Evolutionary conservation across 2,888 invertebrate genomes (phyloP).

Genomic region (Electrophaes corylata): DNA sequence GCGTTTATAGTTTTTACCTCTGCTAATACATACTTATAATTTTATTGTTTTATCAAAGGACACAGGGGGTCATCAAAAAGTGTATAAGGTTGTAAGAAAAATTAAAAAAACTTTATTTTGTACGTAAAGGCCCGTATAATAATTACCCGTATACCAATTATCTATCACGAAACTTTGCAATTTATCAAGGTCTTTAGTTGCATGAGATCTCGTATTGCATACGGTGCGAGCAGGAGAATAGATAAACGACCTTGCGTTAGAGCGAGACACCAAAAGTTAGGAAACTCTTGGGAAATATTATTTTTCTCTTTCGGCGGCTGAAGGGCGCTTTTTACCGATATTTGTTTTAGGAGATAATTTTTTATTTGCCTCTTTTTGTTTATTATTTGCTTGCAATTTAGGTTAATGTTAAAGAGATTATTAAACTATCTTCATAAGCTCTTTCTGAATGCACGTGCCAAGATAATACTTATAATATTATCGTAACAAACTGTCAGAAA

Average conservation of each 20-base stretch:
- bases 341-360: conserved; percentile 57
- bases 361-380: conserved; percentile 49
- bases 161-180: conserved; percentile 82
- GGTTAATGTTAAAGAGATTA: conserved; percentile 66
- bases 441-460: conserved; percentile 3
- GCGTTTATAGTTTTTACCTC: background rate
- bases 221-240: conserved; percentile 71
- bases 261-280: conserved; percentile 72
- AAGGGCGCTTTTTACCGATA: conserved; percentile 78
- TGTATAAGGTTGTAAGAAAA: conserved; percentile 1
- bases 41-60: background rate
- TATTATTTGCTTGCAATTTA: conserved; percentile 64
- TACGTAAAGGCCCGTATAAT: conserved; percentile 67
- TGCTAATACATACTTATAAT: background rate
- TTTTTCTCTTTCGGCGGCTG: conserved; percentile 79
- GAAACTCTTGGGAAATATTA: conserved; percentile 82
- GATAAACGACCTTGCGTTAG: conserved; percentile 68
- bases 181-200: conserved; percentile 81
- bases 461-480: too few species aligned
- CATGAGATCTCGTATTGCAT: conserved; percentile 82
- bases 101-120: conserved; percentile 29
- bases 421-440: conserved; percentile 33
- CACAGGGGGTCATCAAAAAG: conserved; percentile 6
- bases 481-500: too few species aligned
- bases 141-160: conserved; percentile 79